Conservation (phyloP, 35 echinoderm and acorn worm species). For the Apostichopus parvimensis region DNA sequence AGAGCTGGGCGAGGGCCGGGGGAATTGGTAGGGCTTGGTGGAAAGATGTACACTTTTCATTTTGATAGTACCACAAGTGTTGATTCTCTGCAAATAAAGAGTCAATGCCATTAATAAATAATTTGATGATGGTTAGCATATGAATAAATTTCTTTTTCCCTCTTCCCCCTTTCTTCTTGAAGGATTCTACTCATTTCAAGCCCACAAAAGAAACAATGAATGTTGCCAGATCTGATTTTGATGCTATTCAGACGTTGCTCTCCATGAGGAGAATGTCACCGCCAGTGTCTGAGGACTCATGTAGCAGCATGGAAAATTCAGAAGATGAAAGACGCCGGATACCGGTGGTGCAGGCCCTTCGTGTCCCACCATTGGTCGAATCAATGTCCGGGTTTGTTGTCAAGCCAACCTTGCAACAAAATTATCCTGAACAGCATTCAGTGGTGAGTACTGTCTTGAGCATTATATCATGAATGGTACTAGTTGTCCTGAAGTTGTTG, state of each 20-base stretch:
- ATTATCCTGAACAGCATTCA: neutral
- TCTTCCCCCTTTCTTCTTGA: neutral
- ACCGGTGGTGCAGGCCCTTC: neutral
- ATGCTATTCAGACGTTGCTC: slow-evolving; percentile 81
- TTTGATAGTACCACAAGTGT: too few species aligned
- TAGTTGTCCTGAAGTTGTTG: too few species aligned
- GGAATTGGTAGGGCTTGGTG: too few species aligned
- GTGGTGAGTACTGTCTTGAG: neutral
- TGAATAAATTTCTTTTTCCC: too few species aligned
- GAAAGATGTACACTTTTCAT: too few species aligned
- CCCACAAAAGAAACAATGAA: slow-evolving; percentile 15
- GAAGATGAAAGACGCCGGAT: neutral
- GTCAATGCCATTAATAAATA: too few species aligned
- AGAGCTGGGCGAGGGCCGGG: too few species aligned
- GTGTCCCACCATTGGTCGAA: neutral
- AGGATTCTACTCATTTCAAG: neutral
- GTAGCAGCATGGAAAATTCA: neutral
- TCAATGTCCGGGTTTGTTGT: neutral
- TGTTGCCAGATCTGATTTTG: slow-evolving; percentile 62
- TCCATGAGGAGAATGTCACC: slow-evolving; percentile 70
- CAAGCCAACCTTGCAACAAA: neutral
- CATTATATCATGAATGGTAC: too few species aligned
- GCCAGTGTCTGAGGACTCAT: slow-evolving; percentile 8
- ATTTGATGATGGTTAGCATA: too few species aligned
- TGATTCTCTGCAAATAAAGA: too few species aligned